Evolutionary conservation across 2,888 invertebrate genomes (phyloP).

Genomic region (Heliconius aoede): DNA sequence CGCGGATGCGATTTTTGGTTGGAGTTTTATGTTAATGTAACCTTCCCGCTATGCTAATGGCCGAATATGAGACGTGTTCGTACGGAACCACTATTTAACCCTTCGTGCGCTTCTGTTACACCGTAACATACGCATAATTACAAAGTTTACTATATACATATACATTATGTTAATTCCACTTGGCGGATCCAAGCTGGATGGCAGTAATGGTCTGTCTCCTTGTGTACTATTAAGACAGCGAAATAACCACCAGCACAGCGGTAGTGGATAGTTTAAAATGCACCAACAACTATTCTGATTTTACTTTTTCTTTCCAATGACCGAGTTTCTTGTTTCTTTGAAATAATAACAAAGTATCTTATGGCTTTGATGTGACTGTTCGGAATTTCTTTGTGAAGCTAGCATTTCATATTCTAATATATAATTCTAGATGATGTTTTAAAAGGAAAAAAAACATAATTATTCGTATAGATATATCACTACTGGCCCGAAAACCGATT

Average conservation of each 20-base stretch:
- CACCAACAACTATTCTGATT: constrained; percentile 16
- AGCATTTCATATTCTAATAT: constrained; percentile 23
- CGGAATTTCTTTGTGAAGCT: constrained; percentile 20
- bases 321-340: constrained; percentile 24
- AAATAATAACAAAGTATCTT: constrained; percentile 29
- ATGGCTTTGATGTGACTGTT: constrained; percentile 19
- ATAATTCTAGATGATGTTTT: constrained; percentile 22
- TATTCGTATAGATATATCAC: too few relatives aligned
- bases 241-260: constrained; percentile 5
- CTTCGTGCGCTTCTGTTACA: constrained; percentile 50
- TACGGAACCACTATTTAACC: constrained; percentile 67
- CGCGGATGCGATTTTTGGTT: constrained; percentile 69
- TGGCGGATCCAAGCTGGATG: constrained; percentile 28
- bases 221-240: constrained; percentile 16
- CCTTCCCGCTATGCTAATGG: constrained; percentile 70
- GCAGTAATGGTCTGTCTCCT: constrained; percentile 31
- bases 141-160: constrained; percentile 45
- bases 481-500: too few relatives aligned
- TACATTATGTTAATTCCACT: constrained; percentile 39
- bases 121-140: constrained; percentile 51
- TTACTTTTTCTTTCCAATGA: constrained; percentile 21
- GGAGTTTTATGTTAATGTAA: constrained; percentile 73
- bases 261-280: constrained; percentile 9
- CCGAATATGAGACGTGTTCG: constrained; percentile 64
- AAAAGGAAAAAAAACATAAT: constrained; percentile 5